These are phyloP conservation scores for Ochotona princeps DNA, from an alignment of 2,113 vertebrate genomes.

Conservation along the genomic window DNA sequence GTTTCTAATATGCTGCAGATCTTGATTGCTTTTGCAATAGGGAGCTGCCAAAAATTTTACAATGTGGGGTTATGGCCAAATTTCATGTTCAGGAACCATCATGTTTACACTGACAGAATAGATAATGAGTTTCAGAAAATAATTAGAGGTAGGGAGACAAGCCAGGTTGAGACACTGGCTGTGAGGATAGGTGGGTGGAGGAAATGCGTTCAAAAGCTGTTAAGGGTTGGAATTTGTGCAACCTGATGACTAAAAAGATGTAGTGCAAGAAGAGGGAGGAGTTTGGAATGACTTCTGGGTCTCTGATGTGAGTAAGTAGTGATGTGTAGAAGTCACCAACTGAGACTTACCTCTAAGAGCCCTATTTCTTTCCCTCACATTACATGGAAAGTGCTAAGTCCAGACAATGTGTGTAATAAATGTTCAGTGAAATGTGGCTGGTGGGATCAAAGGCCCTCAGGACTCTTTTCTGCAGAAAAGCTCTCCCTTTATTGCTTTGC, in stretches of 20 bases:
- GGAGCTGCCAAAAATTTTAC: not conserved
- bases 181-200: not conserved
- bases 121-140: not conserved
- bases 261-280: not conserved
- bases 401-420: slow-evolving; percentile 9
- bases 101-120: not conserved
- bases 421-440: not conserved
- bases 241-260: not conserved
- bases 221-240: not conserved
- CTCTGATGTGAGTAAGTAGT: not conserved
- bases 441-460: not conserved
- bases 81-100: slow-evolving; percentile 25
- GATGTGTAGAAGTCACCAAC: not conserved
- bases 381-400: not conserved
- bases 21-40: slow-evolving; percentile 4
- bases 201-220: not conserved
- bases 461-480: not conserved
- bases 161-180: not conserved
- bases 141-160: not conserved
- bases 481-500: slow-evolving; percentile 36
- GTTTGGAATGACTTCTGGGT: not conserved
- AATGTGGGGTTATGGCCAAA: not conserved
- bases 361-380: not conserved
- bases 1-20: not conserved
- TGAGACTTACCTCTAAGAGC: not conserved